phyloP scores from a whole-genome alignment of 2,888 invertebrate species.

The Bruchidius siliquastri region DNA sequence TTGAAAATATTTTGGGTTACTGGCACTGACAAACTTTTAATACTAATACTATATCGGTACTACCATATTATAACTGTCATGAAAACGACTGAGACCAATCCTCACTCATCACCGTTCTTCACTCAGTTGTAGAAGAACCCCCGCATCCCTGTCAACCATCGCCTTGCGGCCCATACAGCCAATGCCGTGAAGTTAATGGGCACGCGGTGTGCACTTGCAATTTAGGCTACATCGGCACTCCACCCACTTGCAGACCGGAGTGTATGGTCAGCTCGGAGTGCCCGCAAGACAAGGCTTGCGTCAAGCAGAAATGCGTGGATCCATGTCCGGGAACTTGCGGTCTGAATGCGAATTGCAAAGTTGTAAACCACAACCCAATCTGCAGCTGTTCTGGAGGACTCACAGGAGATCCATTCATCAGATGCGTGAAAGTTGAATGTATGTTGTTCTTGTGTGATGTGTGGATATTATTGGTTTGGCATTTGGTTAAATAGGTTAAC shows the following conservation, averaged over 20 bases:
- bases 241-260: slow-evolving; percentile 62
- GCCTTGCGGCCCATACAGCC: slow-evolving; percentile 65
- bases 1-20: too few relatives aligned
- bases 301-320: slow-evolving; percentile 60
- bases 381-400: slow-evolving; percentile 60
- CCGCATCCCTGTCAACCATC: slow-evolving; percentile 55
- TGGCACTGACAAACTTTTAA: too few relatives aligned
- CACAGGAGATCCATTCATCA: slow-evolving; percentile 61
- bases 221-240: slow-evolving; percentile 59
- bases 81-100: background rate
- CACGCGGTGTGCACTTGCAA: slow-evolving; percentile 62
- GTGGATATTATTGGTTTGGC: background rate
- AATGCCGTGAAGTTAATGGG: slow-evolving; percentile 58
- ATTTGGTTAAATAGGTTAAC: too few relatives aligned
- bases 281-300: slow-evolving; percentile 58
- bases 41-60: background rate
- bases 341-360: slow-evolving; percentile 60
- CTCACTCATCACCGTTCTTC: background rate
- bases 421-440: slow-evolving; percentile 46
- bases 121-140: slow-evolving; percentile 28
- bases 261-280: slow-evolving; percentile 65
- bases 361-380: slow-evolving; percentile 64
- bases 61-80: background rate
- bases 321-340: slow-evolving; percentile 65
- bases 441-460: slow-evolving; percentile 21